Conservation (phyloP, 2,113 vertebrate genomes). For the Dryoscopus gambensis region DNA sequence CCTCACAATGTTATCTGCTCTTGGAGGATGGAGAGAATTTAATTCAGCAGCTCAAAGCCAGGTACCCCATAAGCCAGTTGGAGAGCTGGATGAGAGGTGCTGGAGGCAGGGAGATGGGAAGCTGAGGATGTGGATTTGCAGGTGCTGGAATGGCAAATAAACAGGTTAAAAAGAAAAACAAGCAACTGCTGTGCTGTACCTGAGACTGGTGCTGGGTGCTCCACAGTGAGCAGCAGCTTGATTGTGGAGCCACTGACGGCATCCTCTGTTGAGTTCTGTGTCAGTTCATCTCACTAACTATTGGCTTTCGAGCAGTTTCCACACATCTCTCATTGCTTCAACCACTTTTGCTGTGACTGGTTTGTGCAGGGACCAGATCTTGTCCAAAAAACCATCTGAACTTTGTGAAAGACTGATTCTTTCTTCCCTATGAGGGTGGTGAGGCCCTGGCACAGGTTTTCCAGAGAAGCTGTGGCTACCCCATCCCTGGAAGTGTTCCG, state of each 20-base stretch:
- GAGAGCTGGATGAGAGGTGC: rapidly evolving
- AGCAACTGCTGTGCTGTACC: background rate
- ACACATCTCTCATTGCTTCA: background rate
- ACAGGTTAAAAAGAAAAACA: background rate
- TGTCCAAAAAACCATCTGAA: background rate
- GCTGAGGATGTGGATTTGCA: background rate
- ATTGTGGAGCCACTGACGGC: rapidly evolving
- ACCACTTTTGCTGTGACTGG: background rate
- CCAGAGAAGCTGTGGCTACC: background rate
- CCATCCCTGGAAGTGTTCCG: background rate
- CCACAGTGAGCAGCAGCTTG: background rate
- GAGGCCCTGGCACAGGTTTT: background rate
- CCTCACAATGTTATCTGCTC: background rate
- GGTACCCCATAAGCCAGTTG: rapidly evolving
- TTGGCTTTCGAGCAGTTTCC: background rate
- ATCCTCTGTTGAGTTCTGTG: rapidly evolving
- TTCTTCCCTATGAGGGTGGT: background rate
- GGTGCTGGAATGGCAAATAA: background rate
- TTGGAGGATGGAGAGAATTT: background rate
- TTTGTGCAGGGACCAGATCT: background rate
- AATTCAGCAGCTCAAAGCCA: background rate
- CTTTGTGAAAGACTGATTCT: background rate
- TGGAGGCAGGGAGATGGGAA: background rate
- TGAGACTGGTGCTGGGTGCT: background rate
- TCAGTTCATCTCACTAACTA: background rate